Conservation (phyloP, 2,888 invertebrate species). For the Hecatera dysodea region DNA sequence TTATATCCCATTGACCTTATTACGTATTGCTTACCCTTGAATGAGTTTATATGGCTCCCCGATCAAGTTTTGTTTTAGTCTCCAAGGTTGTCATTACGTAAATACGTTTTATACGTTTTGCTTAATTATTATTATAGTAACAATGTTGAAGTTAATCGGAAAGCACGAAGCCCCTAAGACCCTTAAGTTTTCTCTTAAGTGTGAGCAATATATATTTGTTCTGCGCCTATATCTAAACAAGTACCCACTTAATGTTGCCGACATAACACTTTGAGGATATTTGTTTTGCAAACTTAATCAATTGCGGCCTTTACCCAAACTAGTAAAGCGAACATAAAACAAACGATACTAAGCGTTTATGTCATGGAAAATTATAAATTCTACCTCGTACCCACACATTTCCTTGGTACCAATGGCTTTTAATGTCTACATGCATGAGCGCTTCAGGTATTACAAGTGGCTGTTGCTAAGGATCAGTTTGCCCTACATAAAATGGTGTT, state of each 20-base stretch:
- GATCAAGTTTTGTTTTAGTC: background rate
- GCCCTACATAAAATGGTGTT: too few species aligned
- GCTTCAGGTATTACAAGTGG: too few species aligned
- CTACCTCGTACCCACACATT: too few species aligned
- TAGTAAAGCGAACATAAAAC: background rate
- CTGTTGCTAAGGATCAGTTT: too few species aligned
- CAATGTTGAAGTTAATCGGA: constrained; percentile 13
- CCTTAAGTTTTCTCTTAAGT: constrained; percentile 28
- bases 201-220: constrained; percentile 34
- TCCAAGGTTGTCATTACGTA: background rate
- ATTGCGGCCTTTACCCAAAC: background rate
- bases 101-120: constrained; percentile 1
- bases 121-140: constrained; percentile 17
- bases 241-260: constrained; percentile 5
- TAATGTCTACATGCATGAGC: too few species aligned
- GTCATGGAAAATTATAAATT: background rate
- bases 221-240: constrained; percentile 15
- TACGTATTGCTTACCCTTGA: background rate
- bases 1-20: constrained; percentile 14
- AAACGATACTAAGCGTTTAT: background rate
- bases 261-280: constrained; percentile 17
- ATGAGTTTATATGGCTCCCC: constrained; percentile 2
- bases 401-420: too few species aligned
- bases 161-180: constrained; percentile 9
- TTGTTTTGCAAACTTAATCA: constrained; percentile 25